These are phyloP conservation scores for Aptenodytes patagonicus DNA, from an alignment of 2,113 vertebrate genomes.

Conservation along the genomic window DNA sequence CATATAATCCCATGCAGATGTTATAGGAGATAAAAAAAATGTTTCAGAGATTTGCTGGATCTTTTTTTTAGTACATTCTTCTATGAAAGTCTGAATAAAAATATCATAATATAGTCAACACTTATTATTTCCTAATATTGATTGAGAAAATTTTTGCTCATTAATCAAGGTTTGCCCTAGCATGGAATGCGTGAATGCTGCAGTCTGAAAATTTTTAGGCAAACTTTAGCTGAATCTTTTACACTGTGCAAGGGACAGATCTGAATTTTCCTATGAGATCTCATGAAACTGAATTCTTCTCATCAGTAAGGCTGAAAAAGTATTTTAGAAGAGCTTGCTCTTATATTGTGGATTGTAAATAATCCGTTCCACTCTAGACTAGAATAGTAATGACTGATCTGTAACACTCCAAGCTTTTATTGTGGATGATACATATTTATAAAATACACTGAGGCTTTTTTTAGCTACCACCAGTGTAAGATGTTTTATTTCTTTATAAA, in stretches of 20 bases:
- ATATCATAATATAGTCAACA: not conserved
- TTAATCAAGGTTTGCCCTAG: not conserved
- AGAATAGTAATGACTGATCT: not conserved
- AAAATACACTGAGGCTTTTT: not conserved
- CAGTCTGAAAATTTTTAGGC: not conserved
- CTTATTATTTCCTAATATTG: not conserved
- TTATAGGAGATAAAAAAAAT: not conserved
- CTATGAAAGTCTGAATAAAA: not conserved
- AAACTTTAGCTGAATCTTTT: not conserved
- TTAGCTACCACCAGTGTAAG: not conserved
- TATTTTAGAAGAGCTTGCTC: not conserved
- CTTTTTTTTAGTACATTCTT: not conserved
- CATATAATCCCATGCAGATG: accelerated
- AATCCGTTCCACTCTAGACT: not conserved
- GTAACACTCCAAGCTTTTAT: not conserved
- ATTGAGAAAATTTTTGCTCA: not conserved
- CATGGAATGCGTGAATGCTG: not conserved
- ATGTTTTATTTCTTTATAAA: not conserved
- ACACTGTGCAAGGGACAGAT: not conserved
- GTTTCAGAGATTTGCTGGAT: not conserved
- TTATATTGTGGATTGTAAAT: not conserved
- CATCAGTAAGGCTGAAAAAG: not conserved
- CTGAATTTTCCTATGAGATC: not conserved
- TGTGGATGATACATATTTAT: not conserved
- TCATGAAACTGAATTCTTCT: not conserved